These are phyloP conservation scores for Pagetopsis macropterus DNA, from an alignment of 2,797 vertebrate genomes.

Conservation along the genomic window DNA sequence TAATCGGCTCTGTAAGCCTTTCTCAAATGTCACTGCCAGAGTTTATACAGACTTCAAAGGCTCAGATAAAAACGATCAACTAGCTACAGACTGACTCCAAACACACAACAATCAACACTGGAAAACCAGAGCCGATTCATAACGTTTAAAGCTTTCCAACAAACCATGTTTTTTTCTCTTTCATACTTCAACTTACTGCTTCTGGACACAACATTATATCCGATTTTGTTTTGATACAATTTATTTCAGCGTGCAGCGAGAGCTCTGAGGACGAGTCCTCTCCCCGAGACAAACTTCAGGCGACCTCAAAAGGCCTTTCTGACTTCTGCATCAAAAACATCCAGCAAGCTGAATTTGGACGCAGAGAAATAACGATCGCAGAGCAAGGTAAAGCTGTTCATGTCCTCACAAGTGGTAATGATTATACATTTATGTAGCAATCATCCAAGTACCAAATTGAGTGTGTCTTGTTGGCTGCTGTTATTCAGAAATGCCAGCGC, in stretches of 20 bases:
- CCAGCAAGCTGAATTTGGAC: slow-evolving; percentile 90
- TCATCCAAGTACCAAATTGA: not conserved
- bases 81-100: slow-evolving; percentile 10
- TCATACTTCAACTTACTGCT: not conserved
- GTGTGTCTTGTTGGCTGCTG: not conserved
- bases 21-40: slow-evolving; percentile 50
- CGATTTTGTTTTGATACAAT: not conserved
- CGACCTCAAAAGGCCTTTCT: slow-evolving; percentile 86
- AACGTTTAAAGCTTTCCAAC: not conserved
- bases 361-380: slow-evolving; percentile 92
- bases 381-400: slow-evolving; percentile 84
- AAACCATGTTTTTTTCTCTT: not conserved
- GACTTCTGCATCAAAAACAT: slow-evolving; percentile 96
- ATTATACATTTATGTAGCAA: not conserved
- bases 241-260: slow-evolving; percentile 81
- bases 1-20: slow-evolving; percentile 55
- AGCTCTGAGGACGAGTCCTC: slow-evolving; percentile 89
- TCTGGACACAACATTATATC: not conserved
- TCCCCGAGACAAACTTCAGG: slow-evolving; percentile 89
- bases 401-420: not conserved
- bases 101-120: slow-evolving; percentile 13
- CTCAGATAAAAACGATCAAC: slow-evolving; percentile 29
- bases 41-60: slow-evolving; percentile 52
- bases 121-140: slow-evolving; percentile 9
- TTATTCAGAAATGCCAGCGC: slow-evolving; percentile 90